Base-by-base conservation (phyloP, 1,140 invertebrate genomes). In the Cydia pomonella region DNA sequence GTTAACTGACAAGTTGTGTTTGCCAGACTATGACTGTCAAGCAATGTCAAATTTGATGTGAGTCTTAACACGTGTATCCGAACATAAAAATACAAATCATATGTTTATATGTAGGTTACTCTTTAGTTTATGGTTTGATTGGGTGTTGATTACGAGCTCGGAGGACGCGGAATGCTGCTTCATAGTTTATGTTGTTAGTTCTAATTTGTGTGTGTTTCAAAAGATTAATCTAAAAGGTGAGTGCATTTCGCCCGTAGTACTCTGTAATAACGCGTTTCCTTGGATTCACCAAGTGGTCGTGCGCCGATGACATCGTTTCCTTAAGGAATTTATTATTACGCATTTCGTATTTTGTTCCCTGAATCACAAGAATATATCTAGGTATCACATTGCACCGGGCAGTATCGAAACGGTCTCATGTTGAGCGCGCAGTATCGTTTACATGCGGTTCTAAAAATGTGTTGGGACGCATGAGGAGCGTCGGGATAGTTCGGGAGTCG, bases 101-200 rank as follows among this genome's bases (percentile, higher is more conserved):
- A 92, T 89, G 91, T 92, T 91, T 92, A 90, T 91, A 91, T 91
- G 87, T 91, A 91, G 86, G 85, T 89, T 90, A 79, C 80, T 92
- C 89, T 91, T 76, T 91, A 85, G 83, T 87, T 85, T 91, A 88
- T 91, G 90, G 84, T 84, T 85, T 89, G 87, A 88, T 92, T 90
- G 88, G 89, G 85, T 92, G 89, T 92, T 92, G 89, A 91, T 75
- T 91, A 82, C 85, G 84, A 91, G 84, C 86, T 82, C 85, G 82
- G 83, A 85, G 84, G 80, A 87, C 80, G 87, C 85, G 91, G 87
- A 90, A 91, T 92, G 90, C 87, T 88, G 89, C 64, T 90, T 90
- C 90, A 84, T 85, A 69, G 64, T 69, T 69, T 69, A 18, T 92
- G 80, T 87, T 90, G 82, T 88, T 87, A 86, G 84, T 88, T 86